Base-by-base conservation (phyloP, 2,888 invertebrate species). In the Leucophenga montana region DNA sequence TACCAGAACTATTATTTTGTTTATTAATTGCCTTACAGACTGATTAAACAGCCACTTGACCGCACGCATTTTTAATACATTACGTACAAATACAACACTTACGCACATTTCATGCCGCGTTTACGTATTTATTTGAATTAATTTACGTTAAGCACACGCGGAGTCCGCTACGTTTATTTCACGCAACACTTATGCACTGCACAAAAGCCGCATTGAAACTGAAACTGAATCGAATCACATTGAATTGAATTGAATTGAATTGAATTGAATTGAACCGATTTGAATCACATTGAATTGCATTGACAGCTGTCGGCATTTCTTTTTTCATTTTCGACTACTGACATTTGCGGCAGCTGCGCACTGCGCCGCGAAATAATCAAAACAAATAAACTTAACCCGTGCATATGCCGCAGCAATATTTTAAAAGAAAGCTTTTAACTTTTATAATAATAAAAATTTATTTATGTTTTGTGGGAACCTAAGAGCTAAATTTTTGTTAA, bases 191-290 rank as follows among this genome's bases (percentile, higher is more conserved):
- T 61, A 18, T 18, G 39, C n/a, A 70, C 67, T 33, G 27, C 39
- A 67, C 50, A 57, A 77, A 75, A 70, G 73, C 76, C 76, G 77
- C 69, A 75, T 71, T 66, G 56, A 48, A 53, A 78, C 77, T 77
- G 39, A 75, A 65, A n/a, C 39, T 33, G 13, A 16, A n/a, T n/a
- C 6, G 50, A 14, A 14, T 6, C 50, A 50, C n/a, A 50, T 50
- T 50, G n/a, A n/a, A 16, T 50, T 50, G 14, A 50, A 16, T 16
- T 33, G 13, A 16, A n/a, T n/a, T n/a, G 50, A 14, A 14, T 6
- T 14, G 14, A 11, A 50, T 50, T 50, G n/a, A n/a, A 16, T 50
- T 50, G 14, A 65, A n/a, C 39, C 44, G 13, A 16, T n/a, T n/a
- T n/a, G 50, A 14, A 14, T 6, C 50, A 50, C n/a, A 50, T 50